Evolutionary conservation across 2,797 vertebrate species (phyloP).

Genomic region (Ataeniobius toweri): DNA sequence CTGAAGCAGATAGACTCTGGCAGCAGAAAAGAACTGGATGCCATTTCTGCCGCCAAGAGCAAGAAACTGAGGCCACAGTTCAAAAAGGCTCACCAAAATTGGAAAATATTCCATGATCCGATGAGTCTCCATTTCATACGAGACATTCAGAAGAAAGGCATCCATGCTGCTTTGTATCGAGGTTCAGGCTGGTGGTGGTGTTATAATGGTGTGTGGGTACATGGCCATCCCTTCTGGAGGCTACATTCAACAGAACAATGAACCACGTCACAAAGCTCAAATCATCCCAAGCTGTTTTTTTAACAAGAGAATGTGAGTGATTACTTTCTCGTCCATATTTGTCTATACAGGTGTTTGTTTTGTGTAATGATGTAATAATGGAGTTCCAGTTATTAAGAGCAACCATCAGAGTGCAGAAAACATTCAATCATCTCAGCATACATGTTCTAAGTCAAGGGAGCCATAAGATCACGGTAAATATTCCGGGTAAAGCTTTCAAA

Average conservation of each 20-base stretch:
- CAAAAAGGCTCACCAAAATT: background rate
- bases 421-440: background rate
- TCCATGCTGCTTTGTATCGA: too few species aligned
- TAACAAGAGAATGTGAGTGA: too few species aligned
- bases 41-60: background rate
- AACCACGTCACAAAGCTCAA: too few species aligned
- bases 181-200: too few species aligned
- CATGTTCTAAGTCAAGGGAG: background rate
- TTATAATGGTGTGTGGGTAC: too few species aligned
- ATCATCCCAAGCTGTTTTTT: too few species aligned
- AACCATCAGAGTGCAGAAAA: slow-evolving; percentile 23
- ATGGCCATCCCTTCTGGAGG: too few species aligned
- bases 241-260: too few species aligned
- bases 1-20: background rate
- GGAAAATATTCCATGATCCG: too few species aligned
- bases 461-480: background rate
- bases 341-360: background rate
- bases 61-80: background rate
- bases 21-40: background rate
- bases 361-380: background rate
- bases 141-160: too few species aligned
- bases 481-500: slow-evolving; percentile 8
- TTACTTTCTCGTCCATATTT: background rate
- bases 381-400: background rate
- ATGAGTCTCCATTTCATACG: too few species aligned